phyloP scores from a whole-genome alignment of 2,797 vertebrate genomes.

The Rhyacichthys aspro region DNA sequence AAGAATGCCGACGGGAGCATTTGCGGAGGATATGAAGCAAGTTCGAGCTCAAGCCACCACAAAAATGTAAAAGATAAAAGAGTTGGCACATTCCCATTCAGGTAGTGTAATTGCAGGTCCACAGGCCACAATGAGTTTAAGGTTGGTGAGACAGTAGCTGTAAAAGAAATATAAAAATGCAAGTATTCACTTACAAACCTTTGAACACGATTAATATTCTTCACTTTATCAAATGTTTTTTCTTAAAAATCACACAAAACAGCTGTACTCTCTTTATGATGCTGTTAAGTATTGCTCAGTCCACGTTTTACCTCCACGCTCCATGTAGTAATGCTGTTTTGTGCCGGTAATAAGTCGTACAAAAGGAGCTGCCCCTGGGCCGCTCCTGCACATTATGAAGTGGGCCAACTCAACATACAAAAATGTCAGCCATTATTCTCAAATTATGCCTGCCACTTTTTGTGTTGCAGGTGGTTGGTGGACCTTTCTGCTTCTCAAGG shows the following conservation, averaged over 20 bases:
- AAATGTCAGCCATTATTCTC: conserved; percentile 49
- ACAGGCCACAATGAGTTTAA: neutral
- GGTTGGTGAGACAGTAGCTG: neutral
- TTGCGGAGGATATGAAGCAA: neutral
- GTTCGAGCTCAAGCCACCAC: neutral
- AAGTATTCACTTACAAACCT: neutral
- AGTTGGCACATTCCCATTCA: neutral
- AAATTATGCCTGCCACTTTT: conserved; percentile 26
- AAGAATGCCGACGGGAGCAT: no score
- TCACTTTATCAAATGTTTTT: neutral
- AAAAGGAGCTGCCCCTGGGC: conserved; percentile 17
- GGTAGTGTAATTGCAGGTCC: neutral
- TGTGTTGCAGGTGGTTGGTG: conserved; percentile 17
- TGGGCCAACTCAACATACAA: conserved; percentile 38
- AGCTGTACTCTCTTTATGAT: conserved; percentile 10
- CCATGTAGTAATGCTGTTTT: conserved; percentile 6
- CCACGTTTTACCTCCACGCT: conserved; percentile 34
- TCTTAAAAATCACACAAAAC: neutral
- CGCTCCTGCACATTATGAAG: conserved; percentile 44
- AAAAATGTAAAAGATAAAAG: conserved; percentile 5
- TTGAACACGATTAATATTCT: neutral
- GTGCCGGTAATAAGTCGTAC: conserved; percentile 29
- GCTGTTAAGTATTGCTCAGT: conserved; percentile 17
- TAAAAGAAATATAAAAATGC: neutral
- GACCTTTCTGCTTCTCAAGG: conserved; percentile 41